Evolutionary conservation across 2,113 vertebrate species (phyloP).

Genomic region (Rhombomys opimus): DNA sequence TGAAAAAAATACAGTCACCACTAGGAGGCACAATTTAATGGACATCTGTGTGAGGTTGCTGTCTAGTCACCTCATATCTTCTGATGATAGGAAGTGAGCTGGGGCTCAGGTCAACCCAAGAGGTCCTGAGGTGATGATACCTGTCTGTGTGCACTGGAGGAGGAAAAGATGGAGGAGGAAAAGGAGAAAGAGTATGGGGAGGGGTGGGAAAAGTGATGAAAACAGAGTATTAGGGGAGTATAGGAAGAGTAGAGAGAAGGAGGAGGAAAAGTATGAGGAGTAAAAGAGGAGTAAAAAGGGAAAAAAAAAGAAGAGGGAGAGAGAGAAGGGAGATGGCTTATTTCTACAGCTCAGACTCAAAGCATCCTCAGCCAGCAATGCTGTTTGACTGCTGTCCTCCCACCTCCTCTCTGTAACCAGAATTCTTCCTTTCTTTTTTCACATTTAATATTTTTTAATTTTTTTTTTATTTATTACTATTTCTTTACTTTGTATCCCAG

Average conservation of each 20-base stretch:
- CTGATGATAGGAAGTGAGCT: neutral
- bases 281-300: neutral
- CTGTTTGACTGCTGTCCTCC: neutral
- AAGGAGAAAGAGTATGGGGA: neutral
- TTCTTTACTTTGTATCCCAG: too few species aligned
- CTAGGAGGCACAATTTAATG: neutral
- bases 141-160: neutral
- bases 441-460: too few species aligned
- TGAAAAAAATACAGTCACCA: neutral
- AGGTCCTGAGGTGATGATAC: rapidly evolving
- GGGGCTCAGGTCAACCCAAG: neutral
- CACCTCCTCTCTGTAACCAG: neutral
- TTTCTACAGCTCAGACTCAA: neutral
- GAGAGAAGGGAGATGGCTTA: neutral
- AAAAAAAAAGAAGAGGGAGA: neutral
- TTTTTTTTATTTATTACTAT: too few species aligned
- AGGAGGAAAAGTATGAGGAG: neutral
- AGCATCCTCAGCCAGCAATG: rapidly evolving
- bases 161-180: neutral
- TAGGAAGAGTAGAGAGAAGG: neutral
- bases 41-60: too few species aligned
- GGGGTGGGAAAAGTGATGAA: neutral
- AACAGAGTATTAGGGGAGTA: neutral
- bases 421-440: neutral
- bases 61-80: neutral